Base-by-base conservation (phyloP, 2,113 vertebrate species). In the Anolis carolinensis region DNA sequence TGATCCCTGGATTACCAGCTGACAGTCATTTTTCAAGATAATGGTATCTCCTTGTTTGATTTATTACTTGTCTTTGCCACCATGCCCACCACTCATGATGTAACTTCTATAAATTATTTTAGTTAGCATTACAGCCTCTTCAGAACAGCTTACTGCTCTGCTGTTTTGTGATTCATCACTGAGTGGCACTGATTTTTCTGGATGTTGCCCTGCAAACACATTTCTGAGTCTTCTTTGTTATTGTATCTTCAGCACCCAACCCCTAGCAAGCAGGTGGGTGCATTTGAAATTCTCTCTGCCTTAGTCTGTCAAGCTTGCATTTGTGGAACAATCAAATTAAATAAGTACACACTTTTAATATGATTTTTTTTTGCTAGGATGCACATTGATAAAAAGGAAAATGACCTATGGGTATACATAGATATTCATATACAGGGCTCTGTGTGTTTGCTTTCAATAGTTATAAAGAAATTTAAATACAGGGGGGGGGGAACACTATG, bases 281-380 rank as follows among this genome's bases (percentile, higher is more conserved):
- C 50, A 5, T 36, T 25, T 77, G 63, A 79, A 3, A 1, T 0
- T 25, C 5, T 62, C 84, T 82, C 55, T 21, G 2, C 18, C 55
- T 0, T n/a, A 25, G 79, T 23, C 63, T 0, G 68, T 48, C 44
- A 74, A 52, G 67, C 44, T 23, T 44, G 0, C 50, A 39, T 3
- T 88, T 92, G 84, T 78, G 83, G 36, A 21, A 77, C 2, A 36
- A 30, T 67, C 83, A 84, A 14, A 14, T 73, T 84, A 34, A 11
- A 23, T 59, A 23, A 71, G 2, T 18, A 3, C 36, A 82, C 14
- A 14, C 75, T 72, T 78, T 85, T 44, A 82, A 84, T 9, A 20
- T 59, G 81, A 70, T 65, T 82, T 13, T 34, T 30, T 0, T 0
- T 73, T 50, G 30, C 73, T 36, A 59, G 78, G 30, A 77, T 25